Evolutionary conservation across 1,140 invertebrate species (phyloP).

Genomic region (Papilio xuthus): DNA sequence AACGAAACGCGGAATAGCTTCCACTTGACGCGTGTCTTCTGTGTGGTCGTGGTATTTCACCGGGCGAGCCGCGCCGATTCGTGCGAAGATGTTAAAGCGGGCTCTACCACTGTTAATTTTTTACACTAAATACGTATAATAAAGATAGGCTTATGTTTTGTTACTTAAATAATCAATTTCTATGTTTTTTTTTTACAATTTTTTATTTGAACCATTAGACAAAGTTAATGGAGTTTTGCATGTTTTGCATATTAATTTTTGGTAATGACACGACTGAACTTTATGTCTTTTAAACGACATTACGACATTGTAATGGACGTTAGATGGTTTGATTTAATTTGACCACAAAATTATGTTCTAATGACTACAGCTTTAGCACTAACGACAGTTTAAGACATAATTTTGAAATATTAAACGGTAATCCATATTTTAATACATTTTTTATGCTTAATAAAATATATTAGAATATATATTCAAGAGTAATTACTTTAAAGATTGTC

Average conservation of each 20-base stretch:
- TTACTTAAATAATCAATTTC: too few species aligned
- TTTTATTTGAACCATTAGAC: background rate
- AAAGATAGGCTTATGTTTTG: too few species aligned
- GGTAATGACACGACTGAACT: conserved; percentile 5
- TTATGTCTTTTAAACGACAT: conserved; percentile 23
- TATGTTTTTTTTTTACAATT: background rate
- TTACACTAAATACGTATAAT: too few species aligned
- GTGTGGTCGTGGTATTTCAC: too few species aligned
- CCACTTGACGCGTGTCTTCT: too few species aligned
- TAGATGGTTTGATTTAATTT: conserved; percentile 11
- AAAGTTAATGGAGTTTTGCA: background rate
- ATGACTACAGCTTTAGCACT: background rate
- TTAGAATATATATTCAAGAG: too few species aligned
- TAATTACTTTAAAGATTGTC: too few species aligned
- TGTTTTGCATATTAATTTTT: conserved; percentile 19
- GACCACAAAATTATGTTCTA: conserved; percentile 4
- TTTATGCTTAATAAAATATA: too few species aligned
- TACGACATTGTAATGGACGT: conserved; percentile 1
- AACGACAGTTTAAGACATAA: conserved; percentile 14
- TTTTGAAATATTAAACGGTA: background rate
- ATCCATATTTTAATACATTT: background rate
- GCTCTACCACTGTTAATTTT: too few species aligned
- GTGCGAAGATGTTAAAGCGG: too few species aligned
- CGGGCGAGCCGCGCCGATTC: too few species aligned
- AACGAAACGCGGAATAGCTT: too few species aligned